These are phyloP conservation scores for Dreissena polymorpha DNA, from an alignment of 1,140 invertebrate species.

Conservation along the genomic window DNA sequence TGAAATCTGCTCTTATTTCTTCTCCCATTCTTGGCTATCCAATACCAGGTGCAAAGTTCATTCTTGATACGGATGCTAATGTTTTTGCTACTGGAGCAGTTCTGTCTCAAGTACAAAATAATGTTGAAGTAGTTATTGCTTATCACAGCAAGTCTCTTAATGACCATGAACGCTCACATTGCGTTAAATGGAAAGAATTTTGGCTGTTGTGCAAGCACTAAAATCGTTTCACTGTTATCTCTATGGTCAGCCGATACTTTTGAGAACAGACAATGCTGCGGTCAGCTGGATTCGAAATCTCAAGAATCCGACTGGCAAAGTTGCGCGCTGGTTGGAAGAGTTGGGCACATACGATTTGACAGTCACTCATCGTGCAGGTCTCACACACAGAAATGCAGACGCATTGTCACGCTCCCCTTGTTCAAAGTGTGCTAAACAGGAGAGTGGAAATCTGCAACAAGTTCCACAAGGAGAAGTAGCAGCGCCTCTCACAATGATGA, in stretches of 20 bases:
- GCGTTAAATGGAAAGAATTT: constrained; percentile 63
- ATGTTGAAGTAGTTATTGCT: constrained; percentile 49
- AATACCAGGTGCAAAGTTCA: constrained; percentile 39
- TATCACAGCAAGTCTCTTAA: constrained; percentile 63
- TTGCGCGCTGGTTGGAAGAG: constrained; percentile 66
- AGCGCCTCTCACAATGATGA: too few relatives aligned
- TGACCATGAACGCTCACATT: constrained; percentile 81
- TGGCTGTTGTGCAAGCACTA: constrained; percentile 57
- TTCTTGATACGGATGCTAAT: constrained; percentile 55
- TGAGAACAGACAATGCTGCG: constrained; percentile 65
- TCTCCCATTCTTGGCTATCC: too few relatives aligned
- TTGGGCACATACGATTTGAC: constrained; percentile 66
- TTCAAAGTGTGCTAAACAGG: too few relatives aligned
- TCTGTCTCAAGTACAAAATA: too few relatives aligned
- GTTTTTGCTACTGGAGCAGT: constrained; percentile 22
- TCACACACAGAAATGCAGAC: too few relatives aligned
- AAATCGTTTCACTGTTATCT: constrained; percentile 62
- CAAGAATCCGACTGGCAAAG: constrained; percentile 58
- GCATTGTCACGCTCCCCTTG: too few relatives aligned
- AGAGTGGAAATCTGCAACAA: too few relatives aligned
- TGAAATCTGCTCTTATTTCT: too few relatives aligned
- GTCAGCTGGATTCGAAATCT: constrained; percentile 62
- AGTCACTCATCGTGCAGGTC: too few relatives aligned
- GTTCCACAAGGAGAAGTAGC: too few relatives aligned
- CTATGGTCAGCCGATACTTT: constrained; percentile 54